Percentiles rank a stretch among this genome's conserved stretches.
These are phyloP conservation scores for Melangyna quadrimaculata DNA, from an alignment of 2,888 invertebrate genomes.

Conservation along the genomic window DNA sequence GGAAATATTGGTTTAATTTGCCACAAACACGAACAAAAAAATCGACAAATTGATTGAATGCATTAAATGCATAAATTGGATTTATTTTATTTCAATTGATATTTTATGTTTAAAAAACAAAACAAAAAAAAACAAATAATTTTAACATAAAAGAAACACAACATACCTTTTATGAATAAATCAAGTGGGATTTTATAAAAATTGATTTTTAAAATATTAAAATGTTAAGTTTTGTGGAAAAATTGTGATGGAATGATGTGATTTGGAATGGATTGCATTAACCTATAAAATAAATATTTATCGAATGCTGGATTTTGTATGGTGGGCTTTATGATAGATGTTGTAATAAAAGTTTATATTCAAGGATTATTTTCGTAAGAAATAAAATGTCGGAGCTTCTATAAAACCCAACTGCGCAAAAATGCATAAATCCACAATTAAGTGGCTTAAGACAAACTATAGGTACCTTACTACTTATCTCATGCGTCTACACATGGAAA, in stretches of 20 bases:
- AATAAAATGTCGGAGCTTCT: too few relatives aligned
- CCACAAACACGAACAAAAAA: conserved; percentile 33
- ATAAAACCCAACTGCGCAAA: too few relatives aligned
- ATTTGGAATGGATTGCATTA: background rate
- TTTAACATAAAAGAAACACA: too few relatives aligned
- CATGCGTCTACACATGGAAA: too few relatives aligned
- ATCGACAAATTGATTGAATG: conserved; percentile 41
- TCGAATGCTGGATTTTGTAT: background rate
- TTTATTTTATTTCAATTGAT: conserved; percentile 39
- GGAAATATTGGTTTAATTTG: conserved; percentile 62
- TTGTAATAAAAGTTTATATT: too few relatives aligned
- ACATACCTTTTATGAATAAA: conserved; percentile 11
- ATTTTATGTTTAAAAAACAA: background rate
- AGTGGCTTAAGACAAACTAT: too few relatives aligned
- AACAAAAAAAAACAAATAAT: background rate
- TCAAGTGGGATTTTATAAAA: conserved; percentile 16
- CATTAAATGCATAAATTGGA: conserved; percentile 39
- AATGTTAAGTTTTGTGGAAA: background rate
- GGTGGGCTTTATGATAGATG: too few relatives aligned
- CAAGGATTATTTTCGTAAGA: too few relatives aligned
- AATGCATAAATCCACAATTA: too few relatives aligned
- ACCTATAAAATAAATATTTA: background rate
- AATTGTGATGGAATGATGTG: background rate
- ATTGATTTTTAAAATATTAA: background rate
- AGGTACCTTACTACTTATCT: too few relatives aligned